Evolutionary conservation across 2,113 vertebrate species (phyloP).

Genomic region (Notothenia rossii): DNA sequence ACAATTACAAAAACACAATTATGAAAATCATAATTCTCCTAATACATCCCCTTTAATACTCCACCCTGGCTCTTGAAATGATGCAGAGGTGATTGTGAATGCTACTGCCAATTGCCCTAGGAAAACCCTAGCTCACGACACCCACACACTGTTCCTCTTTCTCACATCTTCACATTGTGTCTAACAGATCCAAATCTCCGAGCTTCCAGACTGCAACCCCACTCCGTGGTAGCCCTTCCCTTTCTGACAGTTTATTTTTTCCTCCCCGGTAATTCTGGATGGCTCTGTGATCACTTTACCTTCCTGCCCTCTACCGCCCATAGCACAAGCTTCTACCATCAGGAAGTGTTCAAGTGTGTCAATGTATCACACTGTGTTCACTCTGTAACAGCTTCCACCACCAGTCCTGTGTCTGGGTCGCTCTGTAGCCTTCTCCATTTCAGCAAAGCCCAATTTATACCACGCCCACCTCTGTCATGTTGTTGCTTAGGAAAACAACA

Average conservation of each 20-base stretch:
- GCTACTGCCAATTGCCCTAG: too few species aligned
- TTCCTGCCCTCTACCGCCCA: constrained; percentile 42
- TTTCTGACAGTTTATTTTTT: not conserved
- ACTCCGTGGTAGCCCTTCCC: not conserved
- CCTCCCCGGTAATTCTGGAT: constrained; percentile 71
- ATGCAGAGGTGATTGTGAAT: too few species aligned
- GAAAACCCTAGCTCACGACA: not conserved
- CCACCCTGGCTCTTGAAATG: too few species aligned
- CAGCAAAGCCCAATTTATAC: constrained; percentile 20
- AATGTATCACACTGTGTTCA: constrained; percentile 60
- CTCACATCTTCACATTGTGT: not conserved
- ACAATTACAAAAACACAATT: too few species aligned
- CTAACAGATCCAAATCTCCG: not conserved
- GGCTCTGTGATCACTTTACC: constrained; percentile 72
- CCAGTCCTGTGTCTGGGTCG: constrained; percentile 56
- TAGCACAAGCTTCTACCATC: constrained; percentile 41
- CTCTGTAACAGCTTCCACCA: constrained; percentile 26
- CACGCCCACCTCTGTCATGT: not conserved
- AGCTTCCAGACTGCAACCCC: not conserved
- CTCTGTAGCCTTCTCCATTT: constrained; percentile 49
- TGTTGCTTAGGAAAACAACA: constrained; percentile 25
- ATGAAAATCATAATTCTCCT: too few species aligned
- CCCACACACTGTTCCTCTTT: not conserved
- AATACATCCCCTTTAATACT: too few species aligned
- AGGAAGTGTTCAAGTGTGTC: constrained; percentile 57